Evolutionary conservation across 53 echinoderm and acorn worm species (phyloP).

Genomic region (Stichopus horrens): DNA sequence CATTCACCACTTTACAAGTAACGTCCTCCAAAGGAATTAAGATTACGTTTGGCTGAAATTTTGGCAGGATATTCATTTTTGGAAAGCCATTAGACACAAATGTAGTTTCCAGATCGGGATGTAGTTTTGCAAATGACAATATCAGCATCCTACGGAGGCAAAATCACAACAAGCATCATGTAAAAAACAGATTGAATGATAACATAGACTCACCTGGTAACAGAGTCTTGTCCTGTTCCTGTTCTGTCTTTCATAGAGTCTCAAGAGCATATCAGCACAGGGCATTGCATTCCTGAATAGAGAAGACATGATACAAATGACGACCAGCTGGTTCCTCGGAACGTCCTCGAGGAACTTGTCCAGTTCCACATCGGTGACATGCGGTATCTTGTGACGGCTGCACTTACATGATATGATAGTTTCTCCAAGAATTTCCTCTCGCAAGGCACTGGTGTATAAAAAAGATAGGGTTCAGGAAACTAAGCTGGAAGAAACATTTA

Average conservation of each 20-base stretch:
- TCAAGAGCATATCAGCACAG: conserved; percentile 77
- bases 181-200: too few species aligned
- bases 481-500: not conserved
- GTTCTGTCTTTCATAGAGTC: conserved; percentile 78
- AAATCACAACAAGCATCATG: too few species aligned
- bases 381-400: conserved; percentile 84
- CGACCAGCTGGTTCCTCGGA: conserved; percentile 79
- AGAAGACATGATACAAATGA: conserved; percentile 81
- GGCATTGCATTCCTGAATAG: conserved; percentile 74
- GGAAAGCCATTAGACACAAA: too few species aligned
- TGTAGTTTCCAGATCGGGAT: too few species aligned
- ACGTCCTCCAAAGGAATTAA: too few species aligned
- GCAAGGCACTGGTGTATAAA: conserved; percentile 60
- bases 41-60: too few species aligned
- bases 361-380: conserved; percentile 81
- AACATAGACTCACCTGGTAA: conserved; percentile 69
- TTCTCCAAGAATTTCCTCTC: conserved; percentile 85
- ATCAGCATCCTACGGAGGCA: too few species aligned
- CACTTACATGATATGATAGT: conserved; percentile 73
- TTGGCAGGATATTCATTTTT: too few species aligned
- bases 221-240: conserved; percentile 95
- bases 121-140: too few species aligned
- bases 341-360: conserved; percentile 71
- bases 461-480: not conserved
- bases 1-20: too few species aligned